Base-by-base conservation (phyloP, 1,140 invertebrate genomes). In the Chironomus striatipennis region DNA sequence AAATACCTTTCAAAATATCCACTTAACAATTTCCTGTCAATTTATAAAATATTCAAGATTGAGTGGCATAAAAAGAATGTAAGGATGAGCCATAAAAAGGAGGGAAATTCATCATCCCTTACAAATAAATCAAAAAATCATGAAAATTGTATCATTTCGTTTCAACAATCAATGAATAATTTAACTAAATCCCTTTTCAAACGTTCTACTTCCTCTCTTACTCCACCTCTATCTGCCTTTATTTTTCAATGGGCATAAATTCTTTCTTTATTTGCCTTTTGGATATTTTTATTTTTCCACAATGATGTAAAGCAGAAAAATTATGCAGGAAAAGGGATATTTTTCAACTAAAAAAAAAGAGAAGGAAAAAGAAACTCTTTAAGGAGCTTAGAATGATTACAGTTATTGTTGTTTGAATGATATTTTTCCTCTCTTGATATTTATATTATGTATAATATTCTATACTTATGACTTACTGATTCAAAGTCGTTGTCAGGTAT, bases 301-400 rank as follows among this genome's bases (percentile, higher is more conserved):
- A 57, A 57, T 57, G 47, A 57, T 57, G 24, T 34, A 34, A 34
- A 34, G 24, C 24, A 34, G 24, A 34, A 47, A 47, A 57, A n/a
- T 57, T n/a, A 57, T 57, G 47, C 47, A 57, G 47, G n/a, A 57
- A 57, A 57, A 57, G 15, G 47, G 43, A 57, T n/a, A 57, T 57
- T 57, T 57, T 57, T 57, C 47, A 5, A 34, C 24, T 34, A 34
- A 34, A 34, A 34, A 34, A 34, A n/a, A n/a, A n/a, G n/a, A n/a
- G n/a, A n/a, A 34, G 24, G 24, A 34, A 5, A 34, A 34, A 34
- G 24, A 34, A 34, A 34, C 12, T 57, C n/a, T 57, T 57, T 57
- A 57, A 57, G 47, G 12, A 57, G 47, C 47, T 57, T 57, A 57
- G 47, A 57, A 57, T 57, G 47, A 57, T 57, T 57, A 57, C 47